Base-by-base conservation (phyloP, 2,113 vertebrate genomes). In the Neopipo cinnamomea region DNA sequence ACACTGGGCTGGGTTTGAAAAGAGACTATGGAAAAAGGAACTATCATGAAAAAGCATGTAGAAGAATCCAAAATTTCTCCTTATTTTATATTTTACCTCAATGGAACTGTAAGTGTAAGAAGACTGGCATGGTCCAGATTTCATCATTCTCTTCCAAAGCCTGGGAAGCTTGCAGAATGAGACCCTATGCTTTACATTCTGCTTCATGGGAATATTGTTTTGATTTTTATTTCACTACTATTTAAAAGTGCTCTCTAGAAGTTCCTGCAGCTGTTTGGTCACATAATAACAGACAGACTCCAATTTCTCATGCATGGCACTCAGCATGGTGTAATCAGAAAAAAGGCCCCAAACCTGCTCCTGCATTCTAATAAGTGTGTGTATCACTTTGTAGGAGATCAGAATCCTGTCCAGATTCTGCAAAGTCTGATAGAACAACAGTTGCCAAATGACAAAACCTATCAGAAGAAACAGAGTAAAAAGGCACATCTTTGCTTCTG, bases 351-450 rank as follows among this genome's bases (percentile, higher is more conserved):
- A 91, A 73, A 95, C 62, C 89, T 94, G 63, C 49, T 93, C 49
- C 74, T 93, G 91, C 91, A 85, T 94, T 93, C 65, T 95, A 94
- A 55, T 95, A 91, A 86, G 23, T 6, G 17, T 24, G 21, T 33
- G 37, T 86, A 72, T 63, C 92, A 89, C 85, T 91, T 97, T 81
- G 79, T 62, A 94, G 89, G 85, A 87, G 86, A 96, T 91, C 87
- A 91, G 89, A 96, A 92, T 89, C 86, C 94, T 94, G 80, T 71
- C 74, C 94, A 92, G 86, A 93, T 88, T 97, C 92, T 88, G 80
- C 62, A 37, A 92, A 91, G 61, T 81, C 78, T 93, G 81, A 93
- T 28, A 86, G 68, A 91, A 95, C 52, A 93, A 92, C 89, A 96
- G 93, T 92, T 95, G 91, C 90, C 67, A 96, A 95, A 91, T 89